Conservation (phyloP, 2,797 vertebrate genomes). For the Leuciscus waleckii region DNA sequence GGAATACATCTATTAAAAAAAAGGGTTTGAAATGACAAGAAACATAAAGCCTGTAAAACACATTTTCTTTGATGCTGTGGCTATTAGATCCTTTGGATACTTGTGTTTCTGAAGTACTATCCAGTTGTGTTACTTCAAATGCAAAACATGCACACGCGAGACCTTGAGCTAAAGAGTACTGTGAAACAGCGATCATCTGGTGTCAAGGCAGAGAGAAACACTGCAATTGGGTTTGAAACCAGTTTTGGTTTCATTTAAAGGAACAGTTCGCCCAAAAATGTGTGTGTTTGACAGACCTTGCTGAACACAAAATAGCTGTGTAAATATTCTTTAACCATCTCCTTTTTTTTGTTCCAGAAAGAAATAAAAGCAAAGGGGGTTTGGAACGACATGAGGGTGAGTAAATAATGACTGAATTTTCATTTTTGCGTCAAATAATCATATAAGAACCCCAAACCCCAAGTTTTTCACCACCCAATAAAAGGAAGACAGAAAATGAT, state of each 20-base stretch:
- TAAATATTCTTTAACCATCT: neutral
- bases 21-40: constrained; percentile 57
- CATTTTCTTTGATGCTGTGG: constrained; percentile 50
- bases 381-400: neutral
- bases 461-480: constrained; percentile 56
- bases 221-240: constrained; percentile 62
- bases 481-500: constrained; percentile 57
- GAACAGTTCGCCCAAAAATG: neutral
- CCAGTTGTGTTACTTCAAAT: constrained; percentile 75
- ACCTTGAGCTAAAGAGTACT: constrained; percentile 76
- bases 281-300: neutral
- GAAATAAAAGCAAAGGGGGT: neutral
- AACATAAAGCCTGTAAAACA: constrained; percentile 63
- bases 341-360: neutral
- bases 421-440: constrained; percentile 1
- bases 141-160: constrained; percentile 69
- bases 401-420: constrained; percentile 1
- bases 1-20: constrained; percentile 30
- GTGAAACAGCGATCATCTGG: constrained; percentile 34
- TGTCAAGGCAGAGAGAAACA: constrained; percentile 31
- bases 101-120: constrained; percentile 67
- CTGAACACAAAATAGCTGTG: neutral
- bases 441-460: constrained; percentile 68
- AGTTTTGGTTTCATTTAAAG: constrained; percentile 63
- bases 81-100: constrained; percentile 63